Conservation (phyloP, 1,140 invertebrate genomes). For the Hycleus phaleratus region DNA sequence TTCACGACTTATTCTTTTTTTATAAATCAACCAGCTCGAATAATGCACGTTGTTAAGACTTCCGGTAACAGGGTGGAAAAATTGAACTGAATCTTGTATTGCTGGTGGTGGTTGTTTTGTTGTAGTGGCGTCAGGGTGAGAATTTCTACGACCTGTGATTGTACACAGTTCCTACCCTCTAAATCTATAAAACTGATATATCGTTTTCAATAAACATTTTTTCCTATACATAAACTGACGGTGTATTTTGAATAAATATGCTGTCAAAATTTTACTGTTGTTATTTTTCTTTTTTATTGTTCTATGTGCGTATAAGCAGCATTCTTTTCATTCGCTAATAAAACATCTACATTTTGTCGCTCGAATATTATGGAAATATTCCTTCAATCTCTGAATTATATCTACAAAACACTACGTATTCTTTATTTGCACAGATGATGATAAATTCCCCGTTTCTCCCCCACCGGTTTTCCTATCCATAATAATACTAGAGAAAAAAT, state of each 20-base stretch:
- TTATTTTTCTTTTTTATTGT: constrained; percentile 30
- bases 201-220: constrained; percentile 29
- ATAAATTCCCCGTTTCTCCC: no score
- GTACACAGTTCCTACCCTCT: not conserved
- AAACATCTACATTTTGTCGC: constrained; percentile 17
- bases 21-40: not conserved
- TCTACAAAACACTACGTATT: not conserved
- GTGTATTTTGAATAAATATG: constrained; percentile 27
- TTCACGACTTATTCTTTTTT: constrained; percentile 10
- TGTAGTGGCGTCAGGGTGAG: not conserved
- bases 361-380: constrained; percentile 17
- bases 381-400: constrained; percentile 12
- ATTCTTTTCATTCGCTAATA: constrained; percentile 8
- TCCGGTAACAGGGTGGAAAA: not conserved
- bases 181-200: constrained; percentile 27
- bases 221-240: constrained; percentile 18
- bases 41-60: not conserved
- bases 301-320: not conserved
- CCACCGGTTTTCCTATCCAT: no score
- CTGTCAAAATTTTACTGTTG: constrained; percentile 29
- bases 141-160: constrained; percentile 5
- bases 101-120: not conserved
- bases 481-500: no score
- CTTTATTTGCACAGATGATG: constrained; percentile 6
- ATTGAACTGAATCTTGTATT: not conserved